phyloP scores from a whole-genome alignment of 1,140 invertebrate genomes.

The Danaus plexippus region DNA sequence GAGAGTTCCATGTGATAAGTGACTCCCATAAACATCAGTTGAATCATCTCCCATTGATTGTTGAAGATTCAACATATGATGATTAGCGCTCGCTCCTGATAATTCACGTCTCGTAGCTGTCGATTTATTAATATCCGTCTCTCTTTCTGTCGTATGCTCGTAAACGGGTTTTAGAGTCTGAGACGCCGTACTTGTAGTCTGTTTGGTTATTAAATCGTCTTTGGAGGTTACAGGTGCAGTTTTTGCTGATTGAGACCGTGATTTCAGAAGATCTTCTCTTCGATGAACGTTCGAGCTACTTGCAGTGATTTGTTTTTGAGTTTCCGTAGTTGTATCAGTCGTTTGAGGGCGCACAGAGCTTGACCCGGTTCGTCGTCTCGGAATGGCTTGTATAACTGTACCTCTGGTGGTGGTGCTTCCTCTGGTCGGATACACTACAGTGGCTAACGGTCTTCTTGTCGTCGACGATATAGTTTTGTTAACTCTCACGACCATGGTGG shows the following conservation, averaged over 20 bases:
- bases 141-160: conserved; percentile 63
- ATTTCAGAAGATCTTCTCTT: conserved; percentile 48
- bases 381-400: conserved; percentile 76
- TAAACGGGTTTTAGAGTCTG: conserved; percentile 68
- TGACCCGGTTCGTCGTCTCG: conserved; percentile 65
- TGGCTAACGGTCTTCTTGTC: conserved; percentile 61
- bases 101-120: conserved; percentile 72
- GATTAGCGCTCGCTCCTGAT: conserved; percentile 58
- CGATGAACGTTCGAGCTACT: conserved; percentile 48
- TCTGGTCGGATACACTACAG: conserved; percentile 65
- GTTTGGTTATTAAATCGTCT: conserved; percentile 51
- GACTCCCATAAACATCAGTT: conserved; percentile 77
- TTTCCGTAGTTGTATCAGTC: conserved; percentile 46
- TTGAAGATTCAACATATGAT: conserved; percentile 61
- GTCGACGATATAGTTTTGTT: conserved; percentile 66
- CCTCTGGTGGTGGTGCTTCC: conserved; percentile 65
- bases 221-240: conserved; percentile 37
- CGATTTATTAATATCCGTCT: conserved; percentile 45
- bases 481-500: conserved; percentile 53
- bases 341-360: conserved; percentile 34
- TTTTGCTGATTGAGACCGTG: conserved; percentile 46
- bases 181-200: conserved; percentile 50
- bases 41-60: conserved; percentile 75
- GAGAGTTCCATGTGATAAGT: conserved; percentile 73
- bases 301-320: conserved; percentile 45